Evolutionary conservation across 2,113 vertebrate genomes (phyloP), one percentile per base, ranked within the genome.

Genomic region (Seriola dumerili): DNA sequence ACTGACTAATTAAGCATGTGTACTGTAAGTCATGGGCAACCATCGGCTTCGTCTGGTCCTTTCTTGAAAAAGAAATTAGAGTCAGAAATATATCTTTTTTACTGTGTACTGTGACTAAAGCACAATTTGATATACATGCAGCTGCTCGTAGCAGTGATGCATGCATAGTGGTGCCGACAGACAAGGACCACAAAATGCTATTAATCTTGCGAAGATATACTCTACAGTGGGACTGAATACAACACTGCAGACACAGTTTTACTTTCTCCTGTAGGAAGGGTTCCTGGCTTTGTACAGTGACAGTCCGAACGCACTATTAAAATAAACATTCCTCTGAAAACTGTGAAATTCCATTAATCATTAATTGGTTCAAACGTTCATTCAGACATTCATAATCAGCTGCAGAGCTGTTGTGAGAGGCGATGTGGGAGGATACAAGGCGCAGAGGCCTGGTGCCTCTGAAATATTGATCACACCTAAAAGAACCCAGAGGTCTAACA

Each of bases 381-480:
- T 88, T 92, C 91, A 90, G 85, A 92, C 85, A 83, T 83, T 85
- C 76, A 79, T 92, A 90, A 93, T 91, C 61, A 76, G 78, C 78
- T 74, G 85, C 71, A 54, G 90, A 85, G 82, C 67, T 76, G 91
- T 72, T 89, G 75, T 73, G 83, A 85, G 86, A 77, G 73, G 76
- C 38, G 62, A 55, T 52, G 88, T 76, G 88, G 82, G 89, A 80
- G 72, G 86, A 85, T 63, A 78, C 79, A 42, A 57, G 65, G 69
- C 73, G 9, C 84, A 44, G 73, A 75, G 70, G 76, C 77, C 32
- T 66, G 70, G 25, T 58, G 83, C 87, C 66, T 87, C 84, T 94
- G 80, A 94, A 94, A 94, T 92, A 94, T 94, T 92, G 84, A 93
- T 92, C 76, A 75, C 40, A 64, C 78, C 88, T 92, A 93, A 93